phyloP scores from a whole-genome alignment of 2,797 vertebrate species.

The Fistularia tabacaria region DNA sequence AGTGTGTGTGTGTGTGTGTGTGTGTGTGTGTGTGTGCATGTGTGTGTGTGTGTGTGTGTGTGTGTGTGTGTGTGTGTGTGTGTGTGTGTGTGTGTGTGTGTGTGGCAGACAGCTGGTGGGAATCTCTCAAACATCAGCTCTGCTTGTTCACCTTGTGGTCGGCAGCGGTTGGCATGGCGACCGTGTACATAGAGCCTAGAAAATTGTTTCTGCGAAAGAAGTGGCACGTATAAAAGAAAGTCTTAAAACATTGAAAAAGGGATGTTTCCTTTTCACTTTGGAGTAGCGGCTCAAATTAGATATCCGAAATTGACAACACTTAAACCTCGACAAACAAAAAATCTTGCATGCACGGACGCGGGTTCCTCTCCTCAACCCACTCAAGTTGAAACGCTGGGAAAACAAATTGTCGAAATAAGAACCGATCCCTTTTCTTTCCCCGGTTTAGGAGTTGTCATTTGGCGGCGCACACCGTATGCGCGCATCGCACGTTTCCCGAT shows the following conservation, averaged over 20 bases:
- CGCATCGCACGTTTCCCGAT: not conserved
- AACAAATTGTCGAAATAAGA: no score
- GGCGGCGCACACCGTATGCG: not conserved
- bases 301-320: no score
- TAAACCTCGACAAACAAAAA: no score
- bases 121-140: conserved; percentile 24
- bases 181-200: conserved; percentile 24
- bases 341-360: no score
- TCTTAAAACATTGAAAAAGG: no score
- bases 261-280: no score
- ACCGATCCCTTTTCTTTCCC: no score
- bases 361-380: no score
- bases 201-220: not conserved
- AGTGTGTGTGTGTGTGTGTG: conserved; percentile 12
- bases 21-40: conserved; percentile 21
- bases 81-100: conserved; percentile 16
- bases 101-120: conserved; percentile 24
- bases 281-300: no score
- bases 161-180: conserved; percentile 25
- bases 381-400: no score
- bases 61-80: conserved; percentile 16
- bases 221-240: no score
- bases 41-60: conserved; percentile 12
- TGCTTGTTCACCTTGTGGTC: conserved; percentile 14
- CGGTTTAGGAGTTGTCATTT: not conserved